Evolutionary conservation across 2,113 vertebrate species (phyloP), one percentile per base, ranked within the genome.

Genomic region (Pelodiscus sinensis): DNA sequence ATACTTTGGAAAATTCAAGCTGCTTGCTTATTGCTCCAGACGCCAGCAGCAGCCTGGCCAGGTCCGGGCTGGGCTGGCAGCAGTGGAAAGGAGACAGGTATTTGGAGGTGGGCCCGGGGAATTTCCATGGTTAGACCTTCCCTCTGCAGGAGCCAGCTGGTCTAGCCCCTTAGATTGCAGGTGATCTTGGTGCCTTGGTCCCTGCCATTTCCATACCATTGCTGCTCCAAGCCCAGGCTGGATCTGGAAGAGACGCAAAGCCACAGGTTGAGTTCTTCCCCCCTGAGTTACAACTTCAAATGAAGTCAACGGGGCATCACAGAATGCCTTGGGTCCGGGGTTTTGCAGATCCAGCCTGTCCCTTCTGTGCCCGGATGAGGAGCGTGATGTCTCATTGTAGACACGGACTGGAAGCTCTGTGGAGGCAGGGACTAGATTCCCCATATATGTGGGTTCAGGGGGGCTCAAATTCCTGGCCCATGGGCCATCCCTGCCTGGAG

Each of bases 261-360:
- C 44, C 44, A 44, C 5, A 2, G 44, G 44, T 6, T 44, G 44
- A 44, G 44, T 44, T 1, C 44, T 24, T 2, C 81, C 35, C 11
- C 9, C 0, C 1, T 31, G 2, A 0, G 19, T 29, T 2, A 4
- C 1, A 0, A n/a, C 79, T 68, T 68, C 62, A 18, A 68, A n/a
- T 19, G 62, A 68, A 68, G 62, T 68, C 31, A 68, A 68, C 4
- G 3, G 62, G 62, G 16, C 19, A 4, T 68, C n/a, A n/a, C 18
- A 8, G 31, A 68, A n/a, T 18, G 7, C 19, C 3, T 31, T 14
- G 15, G 29, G 29, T 31, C 62, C n/a, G 31, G 62, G n/a, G n/a
- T 68, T 68, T 16, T 44, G 71, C 35, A 75, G 35, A 8, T 24
- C 44, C 44, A 75, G 35, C 44, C 13, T 24, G 21, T 38, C 35